These are phyloP conservation scores for Pelagia noctiluca DNA, from an alignment of 30 jellyfish, hydroid and myxozoan genomes.

Conservation along the genomic window DNA sequence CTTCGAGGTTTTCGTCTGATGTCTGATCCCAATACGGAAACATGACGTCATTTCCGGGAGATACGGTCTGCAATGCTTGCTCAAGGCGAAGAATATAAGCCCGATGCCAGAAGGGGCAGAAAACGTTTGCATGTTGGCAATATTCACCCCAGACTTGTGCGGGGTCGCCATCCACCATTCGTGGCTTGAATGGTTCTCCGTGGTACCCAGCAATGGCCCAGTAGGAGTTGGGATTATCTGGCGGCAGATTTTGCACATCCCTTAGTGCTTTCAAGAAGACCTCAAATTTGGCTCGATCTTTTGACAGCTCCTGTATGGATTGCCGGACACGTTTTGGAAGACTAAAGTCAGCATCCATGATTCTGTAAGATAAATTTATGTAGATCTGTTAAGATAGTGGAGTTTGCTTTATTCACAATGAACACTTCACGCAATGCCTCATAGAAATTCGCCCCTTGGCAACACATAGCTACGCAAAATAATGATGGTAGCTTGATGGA, in stretches of 20 bases:
- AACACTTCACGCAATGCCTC: too few relatives aligned
- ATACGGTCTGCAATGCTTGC: constrained; percentile 37
- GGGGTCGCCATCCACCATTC: constrained; percentile 27
- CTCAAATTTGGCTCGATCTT: too few relatives aligned
- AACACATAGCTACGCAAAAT: too few relatives aligned
- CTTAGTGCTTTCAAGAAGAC: constrained; percentile 49
- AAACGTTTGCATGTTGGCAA: constrained; percentile 53
- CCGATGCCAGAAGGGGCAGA: constrained; percentile 65
- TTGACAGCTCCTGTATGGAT: too few relatives aligned
- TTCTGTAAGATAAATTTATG: too few relatives aligned
- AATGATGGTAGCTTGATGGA: too few relatives aligned
- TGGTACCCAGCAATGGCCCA: constrained; percentile 58
- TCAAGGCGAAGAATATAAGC: constrained; percentile 21
- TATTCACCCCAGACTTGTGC: constrained; percentile 33
- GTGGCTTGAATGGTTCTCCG: constrained; percentile 48
- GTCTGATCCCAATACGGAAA: constrained; percentile 66
- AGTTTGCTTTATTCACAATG: too few relatives aligned
- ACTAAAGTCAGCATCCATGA: too few relatives aligned
- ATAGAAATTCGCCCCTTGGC: too few relatives aligned
- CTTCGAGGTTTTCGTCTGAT: constrained; percentile 21
- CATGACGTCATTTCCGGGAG: constrained; percentile 27
- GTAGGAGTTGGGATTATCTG: constrained; percentile 31
- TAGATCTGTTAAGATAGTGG: too few relatives aligned
- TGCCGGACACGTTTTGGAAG: too few relatives aligned
- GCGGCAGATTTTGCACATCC: constrained; percentile 11